Conservation (phyloP, 1,140 invertebrate species). For the Panagrolaimus sp. region DNA sequence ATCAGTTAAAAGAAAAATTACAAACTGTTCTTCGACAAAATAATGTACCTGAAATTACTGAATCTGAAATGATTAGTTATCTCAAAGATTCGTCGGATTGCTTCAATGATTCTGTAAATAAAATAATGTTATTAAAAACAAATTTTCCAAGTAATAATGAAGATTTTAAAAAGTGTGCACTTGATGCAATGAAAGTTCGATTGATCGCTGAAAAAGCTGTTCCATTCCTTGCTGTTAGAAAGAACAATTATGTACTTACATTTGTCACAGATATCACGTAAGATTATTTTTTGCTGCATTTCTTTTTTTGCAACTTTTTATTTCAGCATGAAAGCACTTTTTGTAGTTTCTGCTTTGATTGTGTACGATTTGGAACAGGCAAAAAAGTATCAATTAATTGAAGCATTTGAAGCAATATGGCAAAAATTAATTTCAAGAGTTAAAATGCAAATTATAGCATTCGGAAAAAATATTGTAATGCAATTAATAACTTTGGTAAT, state of each 20-base stretch:
- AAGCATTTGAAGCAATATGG: not conserved
- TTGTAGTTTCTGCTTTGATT: not conserved
- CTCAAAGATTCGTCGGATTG: too few species aligned
- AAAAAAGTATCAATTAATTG: not conserved
- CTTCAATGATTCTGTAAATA: too few species aligned
- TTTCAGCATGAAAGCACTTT: not conserved
- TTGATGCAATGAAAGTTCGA: not conserved
- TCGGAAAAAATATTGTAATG: not conserved
- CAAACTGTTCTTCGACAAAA: too few species aligned
- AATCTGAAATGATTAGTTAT: too few species aligned
- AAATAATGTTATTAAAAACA: too few species aligned
- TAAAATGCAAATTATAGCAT: not conserved
- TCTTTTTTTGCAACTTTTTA: not conserved
- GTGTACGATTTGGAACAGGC: conserved; percentile 3
- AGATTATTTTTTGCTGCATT: not conserved
- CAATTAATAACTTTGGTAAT: not conserved
- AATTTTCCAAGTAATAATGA: too few species aligned
- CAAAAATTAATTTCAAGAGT: not conserved
- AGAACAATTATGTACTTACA: conserved; percentile 1
- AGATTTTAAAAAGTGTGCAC: not conserved
- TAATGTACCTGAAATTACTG: too few species aligned
- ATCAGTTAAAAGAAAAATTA: too few species aligned
- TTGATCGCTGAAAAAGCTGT: not conserved
- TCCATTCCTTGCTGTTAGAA: not conserved
- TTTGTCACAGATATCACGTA: conserved; percentile 4